These are phyloP conservation scores for Drosophila yooni DNA, from an alignment of 2,888 invertebrate species.

Conservation along the genomic window DNA sequence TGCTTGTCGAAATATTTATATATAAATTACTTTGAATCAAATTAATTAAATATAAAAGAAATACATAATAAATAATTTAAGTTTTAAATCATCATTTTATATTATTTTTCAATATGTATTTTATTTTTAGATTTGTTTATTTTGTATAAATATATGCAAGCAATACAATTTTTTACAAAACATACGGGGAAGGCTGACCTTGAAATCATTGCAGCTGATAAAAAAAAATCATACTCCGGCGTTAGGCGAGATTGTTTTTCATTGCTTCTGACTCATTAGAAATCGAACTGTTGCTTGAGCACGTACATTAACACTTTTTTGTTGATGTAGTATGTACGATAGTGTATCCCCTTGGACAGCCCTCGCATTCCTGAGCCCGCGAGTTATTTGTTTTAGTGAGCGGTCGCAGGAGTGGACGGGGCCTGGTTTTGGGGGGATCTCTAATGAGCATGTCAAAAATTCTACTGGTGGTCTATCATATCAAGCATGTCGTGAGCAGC, in stretches of 20 bases:
- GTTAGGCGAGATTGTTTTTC: neutral
- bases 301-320: neutral
- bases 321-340: neutral
- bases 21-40: neutral
- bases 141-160: neutral
- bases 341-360: constrained; percentile 37
- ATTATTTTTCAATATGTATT: too few species aligned
- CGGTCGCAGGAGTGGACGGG: neutral
- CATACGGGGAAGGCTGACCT: neutral
- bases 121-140: neutral
- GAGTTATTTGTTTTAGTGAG: constrained; percentile 66
- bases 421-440: constrained; percentile 4
- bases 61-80: neutral
- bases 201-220: constrained; percentile 21
- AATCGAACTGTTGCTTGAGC: neutral
- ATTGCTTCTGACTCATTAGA: constrained; percentile 20
- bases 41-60: neutral
- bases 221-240: neutral
- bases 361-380: constrained; percentile 70
- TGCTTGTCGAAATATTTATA: neutral
- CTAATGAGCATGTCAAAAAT: constrained; percentile 78
- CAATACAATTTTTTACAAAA: neutral
- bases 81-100: neutral
- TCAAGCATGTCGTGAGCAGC: constrained; percentile 22
- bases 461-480: constrained; percentile 66